These are phyloP conservation scores for Macquaria australasica DNA, from an alignment of 2,113 vertebrate genomes.

Conservation along the genomic window DNA sequence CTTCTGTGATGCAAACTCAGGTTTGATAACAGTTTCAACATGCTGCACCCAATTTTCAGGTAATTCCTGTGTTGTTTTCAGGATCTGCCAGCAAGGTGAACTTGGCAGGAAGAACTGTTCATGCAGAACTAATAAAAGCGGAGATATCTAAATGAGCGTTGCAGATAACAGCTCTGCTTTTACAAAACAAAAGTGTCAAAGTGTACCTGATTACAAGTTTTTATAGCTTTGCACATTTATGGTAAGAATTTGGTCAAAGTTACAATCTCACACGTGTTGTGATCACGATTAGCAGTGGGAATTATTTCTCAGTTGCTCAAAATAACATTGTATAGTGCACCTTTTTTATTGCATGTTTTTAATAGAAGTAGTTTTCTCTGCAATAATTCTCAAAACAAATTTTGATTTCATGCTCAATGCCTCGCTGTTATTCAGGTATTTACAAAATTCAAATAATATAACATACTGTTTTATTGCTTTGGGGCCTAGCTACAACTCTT, in stretches of 20 bases:
- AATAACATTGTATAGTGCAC: not conserved
- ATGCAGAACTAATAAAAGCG: slow-evolving; percentile 47
- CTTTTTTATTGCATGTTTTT: slow-evolving; percentile 18
- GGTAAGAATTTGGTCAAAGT: not conserved
- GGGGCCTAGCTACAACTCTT: not conserved
- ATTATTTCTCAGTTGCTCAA: not conserved
- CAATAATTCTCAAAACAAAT: slow-evolving; percentile 15
- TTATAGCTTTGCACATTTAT: not conserved
- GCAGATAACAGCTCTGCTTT: slow-evolving; percentile 21
- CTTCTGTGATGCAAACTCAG: slow-evolving; percentile 29
- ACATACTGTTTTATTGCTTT: slow-evolving; percentile 43
- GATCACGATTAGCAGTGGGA: not conserved
- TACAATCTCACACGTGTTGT: not conserved
- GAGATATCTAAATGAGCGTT: slow-evolving; percentile 9
- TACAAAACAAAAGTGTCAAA: not conserved
- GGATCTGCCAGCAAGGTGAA: slow-evolving; percentile 46
- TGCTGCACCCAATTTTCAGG: slow-evolving; percentile 54
- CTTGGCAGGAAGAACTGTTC: slow-evolving; percentile 33
- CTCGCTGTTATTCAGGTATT: slow-evolving; percentile 26
- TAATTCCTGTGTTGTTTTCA: slow-evolving; percentile 46
- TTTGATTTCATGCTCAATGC: slow-evolving; percentile 25
- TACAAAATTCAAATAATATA: slow-evolving; percentile 29
- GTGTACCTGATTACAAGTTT: not conserved
- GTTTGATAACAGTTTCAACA: slow-evolving; percentile 26
- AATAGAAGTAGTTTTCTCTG: not conserved